phyloP scores from a whole-genome alignment of 53 echinoderm and acorn worm genomes.

The Antedon mediterranea region DNA sequence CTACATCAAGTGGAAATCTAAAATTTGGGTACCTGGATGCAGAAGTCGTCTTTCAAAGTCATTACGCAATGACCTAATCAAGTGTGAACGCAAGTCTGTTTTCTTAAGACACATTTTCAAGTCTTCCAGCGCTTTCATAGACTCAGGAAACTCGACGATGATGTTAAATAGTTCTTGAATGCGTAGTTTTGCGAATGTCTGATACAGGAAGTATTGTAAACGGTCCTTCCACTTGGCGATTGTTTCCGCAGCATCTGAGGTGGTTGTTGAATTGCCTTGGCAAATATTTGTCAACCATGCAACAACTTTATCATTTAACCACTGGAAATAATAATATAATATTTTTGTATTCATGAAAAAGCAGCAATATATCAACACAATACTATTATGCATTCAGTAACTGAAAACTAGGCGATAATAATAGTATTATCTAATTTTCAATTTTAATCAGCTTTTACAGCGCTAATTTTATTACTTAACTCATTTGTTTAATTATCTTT shows the following conservation, averaged over 20 bases:
- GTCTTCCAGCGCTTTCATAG: constrained; percentile 70
- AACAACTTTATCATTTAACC: constrained; percentile 80
- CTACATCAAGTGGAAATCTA: background rate
- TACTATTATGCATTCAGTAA: too few species aligned
- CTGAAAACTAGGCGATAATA: too few species aligned
- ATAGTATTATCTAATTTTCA: too few species aligned
- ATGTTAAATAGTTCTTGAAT: constrained; percentile 94
- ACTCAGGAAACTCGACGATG: constrained; percentile 94
- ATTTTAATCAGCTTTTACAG: too few species aligned
- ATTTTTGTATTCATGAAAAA: too few species aligned
- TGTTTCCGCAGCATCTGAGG: constrained; percentile 18
- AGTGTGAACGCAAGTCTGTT: constrained; percentile 64
- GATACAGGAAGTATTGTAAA: constrained; percentile 81
- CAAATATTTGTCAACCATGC: constrained; percentile 75
- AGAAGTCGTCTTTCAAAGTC: constrained; percentile 80
- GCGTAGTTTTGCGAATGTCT: constrained; percentile 73
- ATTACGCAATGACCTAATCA: constrained; percentile 63
- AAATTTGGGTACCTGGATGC: constrained; percentile 71
- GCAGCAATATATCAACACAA: too few species aligned
- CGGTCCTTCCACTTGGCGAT: constrained; percentile 81
- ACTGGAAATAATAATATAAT: constrained; percentile 23
- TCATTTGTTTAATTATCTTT: too few species aligned
- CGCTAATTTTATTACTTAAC: too few species aligned
- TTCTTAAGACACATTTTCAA: constrained; percentile 83
- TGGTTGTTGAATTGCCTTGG: constrained; percentile 23